Evolutionary conservation across 2,113 vertebrate species (phyloP).

Genomic region (Ancistrus triradiatus): DNA sequence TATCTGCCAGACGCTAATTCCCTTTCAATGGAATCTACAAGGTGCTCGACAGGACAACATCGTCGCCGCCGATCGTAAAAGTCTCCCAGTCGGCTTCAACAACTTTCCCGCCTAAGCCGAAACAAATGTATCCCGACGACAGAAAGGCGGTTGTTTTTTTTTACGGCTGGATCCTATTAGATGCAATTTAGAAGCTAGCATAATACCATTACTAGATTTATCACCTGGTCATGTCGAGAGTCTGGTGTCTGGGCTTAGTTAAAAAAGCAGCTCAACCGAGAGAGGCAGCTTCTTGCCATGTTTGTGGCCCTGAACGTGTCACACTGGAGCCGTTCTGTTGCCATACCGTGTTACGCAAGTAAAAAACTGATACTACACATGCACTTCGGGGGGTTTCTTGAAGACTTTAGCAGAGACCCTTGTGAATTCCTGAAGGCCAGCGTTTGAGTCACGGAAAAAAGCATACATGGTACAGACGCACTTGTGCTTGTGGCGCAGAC

Average conservation of each 20-base stretch:
- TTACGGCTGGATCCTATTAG: constrained; percentile 66
- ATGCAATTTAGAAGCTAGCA: constrained; percentile 61
- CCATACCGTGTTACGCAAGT: neutral
- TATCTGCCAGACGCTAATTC: constrained; percentile 50
- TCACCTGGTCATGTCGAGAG: constrained; percentile 56
- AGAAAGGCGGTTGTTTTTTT: constrained; percentile 33
- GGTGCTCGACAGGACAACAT: constrained; percentile 63
- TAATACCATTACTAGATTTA: constrained; percentile 59
- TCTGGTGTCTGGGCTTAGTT: constrained; percentile 28
- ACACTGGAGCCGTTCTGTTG: constrained; percentile 5
- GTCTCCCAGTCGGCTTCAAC: constrained; percentile 71
- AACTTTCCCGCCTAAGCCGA: constrained; percentile 58
- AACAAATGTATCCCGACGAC: constrained; percentile 68
- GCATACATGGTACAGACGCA: constrained; percentile 5
- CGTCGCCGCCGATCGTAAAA: constrained; percentile 67
- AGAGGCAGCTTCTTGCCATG: too few relatives aligned
- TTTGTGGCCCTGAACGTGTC: too few relatives aligned
- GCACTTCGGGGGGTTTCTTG: constrained; percentile 10
- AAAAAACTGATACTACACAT: constrained; percentile 20
- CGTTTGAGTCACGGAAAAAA: constrained; percentile 13
- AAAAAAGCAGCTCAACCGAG: constrained; percentile 11
- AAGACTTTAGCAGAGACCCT: constrained; percentile 21
- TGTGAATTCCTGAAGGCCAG: constrained; percentile 12
- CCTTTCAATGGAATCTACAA: constrained; percentile 60
- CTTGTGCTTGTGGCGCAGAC: constrained; percentile 26